Base-by-base conservation (phyloP, 2,113 vertebrate species). In the Brevimyrus niger region DNA sequence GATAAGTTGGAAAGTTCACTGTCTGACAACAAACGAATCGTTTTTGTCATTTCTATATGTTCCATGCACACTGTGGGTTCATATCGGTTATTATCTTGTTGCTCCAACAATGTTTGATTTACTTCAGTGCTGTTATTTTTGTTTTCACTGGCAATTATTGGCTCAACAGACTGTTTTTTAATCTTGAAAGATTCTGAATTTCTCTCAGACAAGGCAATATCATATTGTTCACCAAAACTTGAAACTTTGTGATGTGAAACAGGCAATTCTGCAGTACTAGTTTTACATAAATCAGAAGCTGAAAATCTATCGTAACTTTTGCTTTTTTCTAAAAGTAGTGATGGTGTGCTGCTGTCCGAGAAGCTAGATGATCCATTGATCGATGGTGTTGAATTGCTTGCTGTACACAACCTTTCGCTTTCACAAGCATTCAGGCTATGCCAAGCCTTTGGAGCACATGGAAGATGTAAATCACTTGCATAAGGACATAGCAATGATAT, bases 401-500 rank as follows among this genome's bases (percentile, higher is more conserved):
- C 35, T 35, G 10, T 7, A 80, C 7, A 87, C 89, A 21, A 15
- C 5, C 42, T 89, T 50, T 87, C 6, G 13, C 15, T 80, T 10
- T 35, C 19, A 21, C 48, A 3, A 53, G 48, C 17, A 48, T 38
- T 47, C 65, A 48, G 7, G 10, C 31, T 42, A 46, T 17, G 31
- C 23, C 27, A 23, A 51, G 7, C 4, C 44, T 51, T 46, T 65
- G 88, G 88, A 88, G 48, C 23, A 51, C 21, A 27, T 21, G 85
- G 50, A 3, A 13, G 47, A 58, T 31, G 51, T 35, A 31, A 50
- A 84, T 83, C 58, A 85, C 73, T 87, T 87, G 38, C 48, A 58
- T 38, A 73, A 51, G 88, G 38, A 42, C 87, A 27, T 15, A 89
- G 84, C 31, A 90, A 19, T 69, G 92, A 90, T 65, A 91, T 88